Conservation (phyloP, 1,140 invertebrate genomes). For the Sinella curviseta region DNA sequence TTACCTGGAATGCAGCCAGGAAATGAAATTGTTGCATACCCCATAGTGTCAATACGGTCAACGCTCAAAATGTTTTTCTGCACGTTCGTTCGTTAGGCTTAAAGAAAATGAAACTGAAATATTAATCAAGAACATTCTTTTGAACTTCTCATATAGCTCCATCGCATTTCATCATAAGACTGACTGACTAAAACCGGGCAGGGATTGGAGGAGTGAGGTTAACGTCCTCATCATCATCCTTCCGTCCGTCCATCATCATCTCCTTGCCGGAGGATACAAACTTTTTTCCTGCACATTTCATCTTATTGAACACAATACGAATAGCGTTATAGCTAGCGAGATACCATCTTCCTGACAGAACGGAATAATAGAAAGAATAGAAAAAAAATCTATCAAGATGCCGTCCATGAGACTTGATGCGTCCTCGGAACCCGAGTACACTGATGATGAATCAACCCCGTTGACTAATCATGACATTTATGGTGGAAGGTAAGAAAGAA, state of each 20-base stretch:
- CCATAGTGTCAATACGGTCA: too few species aligned
- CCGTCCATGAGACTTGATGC: constrained; percentile 47
- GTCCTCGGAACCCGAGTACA: constrained; percentile 46
- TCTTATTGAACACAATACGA: neutral
- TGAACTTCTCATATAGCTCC: neutral
- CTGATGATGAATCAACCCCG: constrained; percentile 78
- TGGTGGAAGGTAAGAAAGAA: constrained; percentile 72
- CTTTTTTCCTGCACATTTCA: neutral
- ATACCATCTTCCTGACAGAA: neutral
- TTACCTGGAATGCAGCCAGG: too few species aligned
- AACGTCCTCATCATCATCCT: neutral
- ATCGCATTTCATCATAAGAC: neutral
- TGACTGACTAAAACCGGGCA: neutral
- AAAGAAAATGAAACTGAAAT: too few species aligned
- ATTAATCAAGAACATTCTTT: too few species aligned
- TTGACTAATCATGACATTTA: constrained; percentile 76
- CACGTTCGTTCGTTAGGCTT: too few species aligned
- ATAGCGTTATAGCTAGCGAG: neutral
- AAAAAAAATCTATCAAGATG: constrained; percentile 31
- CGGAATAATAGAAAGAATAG: neutral
- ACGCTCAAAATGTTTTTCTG: too few species aligned
- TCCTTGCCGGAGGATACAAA: neutral
- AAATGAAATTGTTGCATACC: too few species aligned
- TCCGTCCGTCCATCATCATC: neutral
- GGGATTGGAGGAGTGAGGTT: neutral